These are phyloP conservation scores for Ardeotis arabs DNA, from an alignment of 2,113 vertebrate species.

Conservation along the genomic window DNA sequence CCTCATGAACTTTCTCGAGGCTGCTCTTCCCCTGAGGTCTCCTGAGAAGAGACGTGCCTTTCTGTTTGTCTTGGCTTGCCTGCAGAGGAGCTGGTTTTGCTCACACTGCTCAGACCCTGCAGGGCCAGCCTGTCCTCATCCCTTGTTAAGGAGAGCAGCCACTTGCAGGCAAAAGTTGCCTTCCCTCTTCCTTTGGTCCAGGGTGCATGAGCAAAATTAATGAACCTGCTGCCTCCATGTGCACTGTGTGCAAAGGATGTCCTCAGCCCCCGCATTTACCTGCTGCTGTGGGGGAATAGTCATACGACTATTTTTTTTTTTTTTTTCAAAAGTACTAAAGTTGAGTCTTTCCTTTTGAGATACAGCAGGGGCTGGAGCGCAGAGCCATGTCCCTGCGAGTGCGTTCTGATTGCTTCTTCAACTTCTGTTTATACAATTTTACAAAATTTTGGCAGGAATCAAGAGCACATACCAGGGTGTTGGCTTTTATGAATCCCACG, in stretches of 20 bases:
- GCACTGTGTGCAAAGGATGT: accelerated
- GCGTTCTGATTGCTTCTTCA: slow-evolving; percentile 74
- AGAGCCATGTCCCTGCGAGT: slow-evolving; percentile 50
- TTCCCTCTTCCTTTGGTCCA: background rate
- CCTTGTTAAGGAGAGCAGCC: background rate
- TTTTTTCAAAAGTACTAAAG: background rate
- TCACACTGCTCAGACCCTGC: background rate
- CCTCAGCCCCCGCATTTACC: background rate
- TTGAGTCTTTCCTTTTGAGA: slow-evolving; percentile 46
- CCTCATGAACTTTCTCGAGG: background rate
- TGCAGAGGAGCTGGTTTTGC: accelerated
- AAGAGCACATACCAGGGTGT: slow-evolving; percentile 83
- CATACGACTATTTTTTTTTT: background rate
- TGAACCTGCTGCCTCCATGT: background rate
- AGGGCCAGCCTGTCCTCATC: background rate
- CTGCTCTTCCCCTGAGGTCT: background rate
- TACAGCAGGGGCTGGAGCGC: slow-evolving; percentile 33
- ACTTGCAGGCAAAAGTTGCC: slow-evolving; percentile 15
- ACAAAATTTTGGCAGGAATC: slow-evolving; percentile 79
- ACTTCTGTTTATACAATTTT: slow-evolving; percentile 83
- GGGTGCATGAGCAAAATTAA: background rate
- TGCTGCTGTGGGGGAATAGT: background rate
- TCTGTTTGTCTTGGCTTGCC: slow-evolving; percentile 7
- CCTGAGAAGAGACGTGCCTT: background rate
- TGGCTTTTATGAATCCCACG: slow-evolving; percentile 82